Base-by-base conservation (phyloP, 1,140 invertebrate species). In the Trachymyrmex septentrionalis region DNA sequence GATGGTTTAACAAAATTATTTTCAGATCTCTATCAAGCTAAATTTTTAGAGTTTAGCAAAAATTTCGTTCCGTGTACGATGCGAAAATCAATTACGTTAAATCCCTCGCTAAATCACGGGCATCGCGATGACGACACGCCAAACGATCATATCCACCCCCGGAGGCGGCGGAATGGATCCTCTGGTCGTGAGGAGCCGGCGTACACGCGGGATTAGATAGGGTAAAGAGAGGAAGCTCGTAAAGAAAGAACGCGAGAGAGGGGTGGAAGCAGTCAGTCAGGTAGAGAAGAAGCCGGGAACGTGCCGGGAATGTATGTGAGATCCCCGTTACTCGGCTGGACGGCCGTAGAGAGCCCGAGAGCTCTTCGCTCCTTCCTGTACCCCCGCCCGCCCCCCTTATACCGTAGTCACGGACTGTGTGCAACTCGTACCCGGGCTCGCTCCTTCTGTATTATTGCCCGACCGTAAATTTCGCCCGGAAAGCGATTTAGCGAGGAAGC, bases 401-500 rank as follows among this genome's bases (percentile, higher is more conserved):
- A 59, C n/a, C 69, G 27, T 53, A 38, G 34, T 38, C 81, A 30
- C 75, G 55, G n/a, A 57, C 19, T 9, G 77, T 80, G 67, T 73
- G 67, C 67, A 72, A 69, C 77, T 50, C 76, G 21, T n/a, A n/a
- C 72, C 71, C 50, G 72, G 63, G 48, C 67, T 86, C 77, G 71
- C 66, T 59, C 34, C 89, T 85, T 63, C 86, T 92, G 87, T 92
- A 92, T 92, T 92, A 92, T 92, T 93, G 93, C 93, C 90, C 92
- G 92, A 93, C 92, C 94, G 94, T 95, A 95, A 95, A 95, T 95
- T 95, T 93, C 89, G 89, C 88, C 93, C 93, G 94, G 94, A 95
- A 95, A 94, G 92, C 94, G 94, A 95, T 95, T 95, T 95, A 95
- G 93, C 94, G 92, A 95, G 94, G 94, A 95, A 95, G 93, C 93